Conservation (phyloP, 2,113 vertebrate genomes). For the Dasyornis broadbenti region DNA sequence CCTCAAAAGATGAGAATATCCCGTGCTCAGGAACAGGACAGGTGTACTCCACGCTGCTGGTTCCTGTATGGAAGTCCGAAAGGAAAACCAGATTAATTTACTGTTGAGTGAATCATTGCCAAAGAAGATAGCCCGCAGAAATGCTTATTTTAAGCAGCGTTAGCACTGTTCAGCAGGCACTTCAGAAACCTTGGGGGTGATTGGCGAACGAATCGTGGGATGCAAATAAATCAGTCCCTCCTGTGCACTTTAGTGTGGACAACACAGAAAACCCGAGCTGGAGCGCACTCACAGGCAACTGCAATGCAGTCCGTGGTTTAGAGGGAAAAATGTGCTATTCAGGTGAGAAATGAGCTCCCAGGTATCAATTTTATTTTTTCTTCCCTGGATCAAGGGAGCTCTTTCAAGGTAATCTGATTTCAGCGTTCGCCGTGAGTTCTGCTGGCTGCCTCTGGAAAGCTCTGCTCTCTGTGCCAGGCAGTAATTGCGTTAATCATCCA, state of each 20-base stretch:
- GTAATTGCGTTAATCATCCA: slow-evolving; percentile 63
- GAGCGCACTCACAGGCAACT: background rate
- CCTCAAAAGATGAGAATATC: background rate
- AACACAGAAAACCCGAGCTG: background rate
- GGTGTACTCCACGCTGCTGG: background rate
- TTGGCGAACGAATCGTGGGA: background rate
- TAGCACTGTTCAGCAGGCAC: background rate
- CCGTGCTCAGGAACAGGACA: background rate
- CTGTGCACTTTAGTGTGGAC: background rate
- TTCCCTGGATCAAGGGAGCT: slow-evolving; percentile 25
- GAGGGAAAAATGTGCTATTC: background rate
- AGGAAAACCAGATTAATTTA: background rate
- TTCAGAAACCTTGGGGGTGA: background rate
- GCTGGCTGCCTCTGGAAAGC: slow-evolving; percentile 46
- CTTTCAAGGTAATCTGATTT: slow-evolving; percentile 60
- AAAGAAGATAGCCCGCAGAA: background rate
- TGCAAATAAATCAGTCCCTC: background rate
- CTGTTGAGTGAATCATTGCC: background rate
- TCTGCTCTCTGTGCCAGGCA: slow-evolving; percentile 14
- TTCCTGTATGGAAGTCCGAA: background rate
- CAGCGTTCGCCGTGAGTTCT: background rate
- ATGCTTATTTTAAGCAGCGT: background rate
- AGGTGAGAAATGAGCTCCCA: slow-evolving; percentile 37
- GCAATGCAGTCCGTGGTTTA: background rate
- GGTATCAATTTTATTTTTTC: slow-evolving; percentile 43